Evolutionary conservation across 2,888 invertebrate genomes (phyloP), one percentile per base, ranked within the genome.

Genomic region (Gastracanthus pulcherrimus): DNA sequence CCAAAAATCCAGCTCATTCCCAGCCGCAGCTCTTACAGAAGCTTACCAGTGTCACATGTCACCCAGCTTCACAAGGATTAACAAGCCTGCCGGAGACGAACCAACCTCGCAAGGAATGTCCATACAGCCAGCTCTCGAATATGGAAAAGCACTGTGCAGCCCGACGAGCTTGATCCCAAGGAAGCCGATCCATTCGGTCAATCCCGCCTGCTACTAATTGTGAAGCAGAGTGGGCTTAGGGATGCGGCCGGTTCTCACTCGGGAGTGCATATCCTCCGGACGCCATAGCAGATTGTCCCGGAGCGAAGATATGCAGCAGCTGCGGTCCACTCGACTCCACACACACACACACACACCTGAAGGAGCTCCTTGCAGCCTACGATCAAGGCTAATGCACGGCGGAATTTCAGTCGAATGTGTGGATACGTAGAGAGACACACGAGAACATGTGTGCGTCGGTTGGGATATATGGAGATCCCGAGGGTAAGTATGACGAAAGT

Each of bases 251-350:
- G 3, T 16, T 60, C 29, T 29, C 31, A 29, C 29, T 4, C 3
- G 1, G 41, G 41, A 41, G 7, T 41, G 9, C 13, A 41, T 9
- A 9, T 16, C 16, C 41, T 41, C 5, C 16, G 3, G 41, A n/a
- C 7, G 1, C n/a, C 9, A 1, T n/a, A 23, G 4, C 3, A 23
- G 66, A n/a, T 66, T 16, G 34, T 34, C 34, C 34, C 29, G 23
- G 16, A 34, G n/a, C 51, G 51, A 51, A 69, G 69, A 69, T 51
- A 69, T 34, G 69, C 48, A 34, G 31, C 51, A 34, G 13, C 16
- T n/a, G n/a, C 29, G 69, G 2, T 13, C 26, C 16, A 7, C 34
- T 9, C 16, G 29, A 34, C n/a, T 69, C 19, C n/a, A 19, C n/a
- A n/a, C n/a, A n/a, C n/a, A n/a, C n/a, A n/a, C n/a, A n/a, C n/a